phyloP scores from a whole-genome alignment of 2,113 vertebrate genomes.

The Ailuropoda melanoleuca region DNA sequence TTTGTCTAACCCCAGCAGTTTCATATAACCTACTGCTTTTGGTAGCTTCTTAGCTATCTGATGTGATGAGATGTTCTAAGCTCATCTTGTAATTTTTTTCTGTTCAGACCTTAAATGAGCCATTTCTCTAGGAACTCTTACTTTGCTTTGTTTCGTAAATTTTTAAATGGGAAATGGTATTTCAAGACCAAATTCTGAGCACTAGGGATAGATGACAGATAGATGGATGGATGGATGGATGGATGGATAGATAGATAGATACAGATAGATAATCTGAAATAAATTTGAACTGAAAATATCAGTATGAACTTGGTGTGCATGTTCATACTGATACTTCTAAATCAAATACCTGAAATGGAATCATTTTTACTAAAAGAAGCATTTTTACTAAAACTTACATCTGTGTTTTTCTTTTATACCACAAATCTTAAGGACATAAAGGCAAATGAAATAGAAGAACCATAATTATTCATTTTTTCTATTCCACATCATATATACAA shows the following conservation, averaged over 20 bases:
- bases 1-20: neutral
- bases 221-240: neutral
- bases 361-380: neutral
- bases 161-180: neutral
- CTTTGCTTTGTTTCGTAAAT: neutral
- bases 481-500: neutral
- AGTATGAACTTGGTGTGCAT: neutral
- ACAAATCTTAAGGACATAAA: neutral
- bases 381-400: slow-evolving; percentile 18
- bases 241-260: too few relatives aligned
- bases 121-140: neutral
- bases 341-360: slow-evolving; percentile 29
- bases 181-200: neutral
- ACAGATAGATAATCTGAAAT: neutral
- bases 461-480: neutral
- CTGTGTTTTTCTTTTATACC: neutral
- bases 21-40: neutral
- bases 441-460: neutral
- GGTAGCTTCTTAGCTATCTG: neutral
- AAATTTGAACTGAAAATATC: slow-evolving; percentile 22
- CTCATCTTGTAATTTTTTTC: slow-evolving; percentile 3
- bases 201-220: neutral
- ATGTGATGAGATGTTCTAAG: neutral
- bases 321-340: neutral
- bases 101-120: neutral